Evolutionary conservation across 2,797 vertebrate genomes (phyloP).

Genomic region (Semaprochilodus insignis): DNA sequence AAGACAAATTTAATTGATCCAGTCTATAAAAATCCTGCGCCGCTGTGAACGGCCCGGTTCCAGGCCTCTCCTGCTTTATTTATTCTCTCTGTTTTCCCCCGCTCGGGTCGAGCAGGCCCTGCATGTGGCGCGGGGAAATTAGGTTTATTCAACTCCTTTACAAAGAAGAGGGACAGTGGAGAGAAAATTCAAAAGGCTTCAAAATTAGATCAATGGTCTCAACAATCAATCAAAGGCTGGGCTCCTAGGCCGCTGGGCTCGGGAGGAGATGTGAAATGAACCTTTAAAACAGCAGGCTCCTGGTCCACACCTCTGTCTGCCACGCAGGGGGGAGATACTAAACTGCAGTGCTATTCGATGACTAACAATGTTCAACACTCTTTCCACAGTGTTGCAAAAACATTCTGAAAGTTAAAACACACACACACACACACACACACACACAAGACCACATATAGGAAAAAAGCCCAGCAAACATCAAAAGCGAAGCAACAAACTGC

Average conservation of each 20-base stretch:
- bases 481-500: constrained; percentile 20
- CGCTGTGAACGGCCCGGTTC: constrained; percentile 76
- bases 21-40: constrained; percentile 85
- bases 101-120: constrained; percentile 71
- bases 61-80: constrained; percentile 78
- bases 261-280: constrained; percentile 77
- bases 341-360: constrained; percentile 61
- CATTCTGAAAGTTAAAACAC: constrained; percentile 46
- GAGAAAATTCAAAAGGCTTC: constrained; percentile 78
- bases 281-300: constrained; percentile 79
- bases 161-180: constrained; percentile 73
- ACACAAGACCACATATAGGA: constrained; percentile 25
- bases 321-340: constrained; percentile 56
- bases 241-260: constrained; percentile 70
- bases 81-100: constrained; percentile 74
- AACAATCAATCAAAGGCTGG: constrained; percentile 82
- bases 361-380: constrained; percentile 58
- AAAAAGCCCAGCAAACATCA: constrained; percentile 36
- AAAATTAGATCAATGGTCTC: constrained; percentile 85
- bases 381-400: constrained; percentile 52
- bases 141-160: constrained; percentile 78
- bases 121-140: constrained; percentile 80
- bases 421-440: constrained; percentile 21
- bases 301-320: constrained; percentile 70
- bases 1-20: constrained; percentile 97